Evolutionary conservation across 2,888 invertebrate genomes (phyloP).

Genomic region (Prenolepis imparis): DNA sequence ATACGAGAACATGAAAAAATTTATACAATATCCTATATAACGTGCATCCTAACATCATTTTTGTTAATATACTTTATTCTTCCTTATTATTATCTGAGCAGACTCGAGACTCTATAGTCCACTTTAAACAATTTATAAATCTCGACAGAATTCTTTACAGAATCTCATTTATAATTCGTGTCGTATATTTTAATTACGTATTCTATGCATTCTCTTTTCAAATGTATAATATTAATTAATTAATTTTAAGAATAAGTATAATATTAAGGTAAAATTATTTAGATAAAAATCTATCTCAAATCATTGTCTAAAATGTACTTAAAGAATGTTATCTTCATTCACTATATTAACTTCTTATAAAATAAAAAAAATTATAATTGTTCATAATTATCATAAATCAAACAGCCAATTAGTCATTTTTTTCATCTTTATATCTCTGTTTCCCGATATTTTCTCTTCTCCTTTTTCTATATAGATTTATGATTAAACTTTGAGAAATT

Average conservation of each 20-base stretch:
- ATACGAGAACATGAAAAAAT: background rate
- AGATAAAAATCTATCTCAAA: background rate
- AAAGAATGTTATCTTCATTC: background rate
- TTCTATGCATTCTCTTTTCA: background rate
- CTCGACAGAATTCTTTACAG: background rate
- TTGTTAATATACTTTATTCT: background rate
- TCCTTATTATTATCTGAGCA: background rate
- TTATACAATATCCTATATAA: background rate
- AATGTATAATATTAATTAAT: background rate
- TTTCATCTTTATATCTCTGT: background rate
- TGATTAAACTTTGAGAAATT: slow-evolving; percentile 69
- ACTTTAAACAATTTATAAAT: background rate
- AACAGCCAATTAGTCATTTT: background rate
- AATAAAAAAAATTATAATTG: background rate
- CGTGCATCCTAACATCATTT: background rate
- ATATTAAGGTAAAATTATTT: slow-evolving; percentile 1
- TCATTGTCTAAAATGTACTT: background rate
- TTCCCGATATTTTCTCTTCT: background rate
- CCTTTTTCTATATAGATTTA: background rate
- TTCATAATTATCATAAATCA: background rate
- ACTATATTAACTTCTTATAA: background rate
- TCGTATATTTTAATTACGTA: background rate
- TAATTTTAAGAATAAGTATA: background rate
- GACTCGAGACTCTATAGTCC: background rate
- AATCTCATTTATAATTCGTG: slow-evolving; percentile 1